Base-by-base conservation (phyloP, 2,113 vertebrate species). In the Menura novaehollandiae region DNA sequence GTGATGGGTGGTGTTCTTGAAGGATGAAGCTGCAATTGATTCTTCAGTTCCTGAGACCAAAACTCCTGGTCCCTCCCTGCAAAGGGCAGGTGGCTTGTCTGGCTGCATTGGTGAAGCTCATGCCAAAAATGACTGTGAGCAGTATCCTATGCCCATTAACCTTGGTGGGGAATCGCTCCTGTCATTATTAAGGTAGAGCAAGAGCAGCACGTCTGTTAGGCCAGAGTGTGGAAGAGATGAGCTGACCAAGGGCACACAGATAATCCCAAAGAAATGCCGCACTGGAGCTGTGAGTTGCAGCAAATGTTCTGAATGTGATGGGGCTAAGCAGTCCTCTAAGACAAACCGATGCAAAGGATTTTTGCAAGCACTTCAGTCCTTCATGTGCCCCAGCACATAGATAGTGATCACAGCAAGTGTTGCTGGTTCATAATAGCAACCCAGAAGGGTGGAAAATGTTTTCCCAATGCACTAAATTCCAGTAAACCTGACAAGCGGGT, bases 81-180 rank as follows among this genome's bases (percentile, higher is more conserved):
- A 1, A 67, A 87, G 55, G 71, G 49, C 24, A 63, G 72, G 37
- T 6, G 4, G 28, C 56, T 87, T 49, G n/a, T 77, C 52, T 91
- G 87, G 53, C 83, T 84, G 60, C 35, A 9, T 6, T 23, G 10
- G 26, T 55, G 52, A 53, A 56, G 37, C 47, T 78, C 0, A 0
- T 74, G 52, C 84, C 69, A 56, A 55, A 63, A 88, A 28, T 7
- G 17, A 43, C 72, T 14, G 39, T 7, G 56, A 78, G 41, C 33
- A 43, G 44, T 2, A 26, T 62, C 39, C 72, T 89, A 4, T 1
- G 0, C 49, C 43, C 15, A 3, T 60, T 74, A 51, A 28, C 44
- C n/a, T 89, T 0, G 0, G 15, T 41, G 85, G 62, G 85, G 41
- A 66, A 49, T 64, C 0, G 0, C 17, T 74, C 20, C 78, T 58